Conservation (phyloP, 2,797 vertebrate genomes). For the Crenuchus spilurus region DNA sequence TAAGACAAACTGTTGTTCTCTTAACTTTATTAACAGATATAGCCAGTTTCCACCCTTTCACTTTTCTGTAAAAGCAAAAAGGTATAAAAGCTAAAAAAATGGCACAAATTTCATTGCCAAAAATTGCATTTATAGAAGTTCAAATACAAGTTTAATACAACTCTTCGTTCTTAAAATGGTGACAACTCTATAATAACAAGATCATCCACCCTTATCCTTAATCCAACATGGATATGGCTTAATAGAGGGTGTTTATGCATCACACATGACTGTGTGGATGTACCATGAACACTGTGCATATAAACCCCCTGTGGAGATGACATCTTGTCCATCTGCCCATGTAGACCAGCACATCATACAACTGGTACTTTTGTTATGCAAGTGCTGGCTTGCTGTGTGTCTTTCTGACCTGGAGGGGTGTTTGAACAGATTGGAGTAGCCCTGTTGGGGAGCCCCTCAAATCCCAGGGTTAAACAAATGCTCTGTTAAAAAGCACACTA, state of each 20-base stretch:
- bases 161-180: neutral
- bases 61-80: too few species aligned
- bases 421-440: constrained; percentile 46
- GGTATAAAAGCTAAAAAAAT: too few species aligned
- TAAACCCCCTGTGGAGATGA: neutral
- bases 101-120: too few species aligned
- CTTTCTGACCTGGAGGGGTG: constrained; percentile 30
- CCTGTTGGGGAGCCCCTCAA: constrained; percentile 36
- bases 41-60: too few species aligned
- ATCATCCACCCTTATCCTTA: neutral
- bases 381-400: constrained; percentile 13
- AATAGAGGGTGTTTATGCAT: neutral
- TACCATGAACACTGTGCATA: neutral
- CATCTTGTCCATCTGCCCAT: constrained; percentile 1
- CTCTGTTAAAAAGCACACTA: constrained; percentile 57
- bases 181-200: neutral
- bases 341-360: constrained; percentile 7
- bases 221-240: neutral
- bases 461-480: constrained; percentile 66
- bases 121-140: neutral
- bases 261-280: neutral
- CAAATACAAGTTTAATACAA: neutral
- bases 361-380: constrained; percentile 25
- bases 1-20: too few species aligned
- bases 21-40: too few species aligned